Percentiles rank a stretch among this genome's conserved stretches.
Conservation (phyloP, 2,113 vertebrate species). For the Lanius ludovicianus region DNA sequence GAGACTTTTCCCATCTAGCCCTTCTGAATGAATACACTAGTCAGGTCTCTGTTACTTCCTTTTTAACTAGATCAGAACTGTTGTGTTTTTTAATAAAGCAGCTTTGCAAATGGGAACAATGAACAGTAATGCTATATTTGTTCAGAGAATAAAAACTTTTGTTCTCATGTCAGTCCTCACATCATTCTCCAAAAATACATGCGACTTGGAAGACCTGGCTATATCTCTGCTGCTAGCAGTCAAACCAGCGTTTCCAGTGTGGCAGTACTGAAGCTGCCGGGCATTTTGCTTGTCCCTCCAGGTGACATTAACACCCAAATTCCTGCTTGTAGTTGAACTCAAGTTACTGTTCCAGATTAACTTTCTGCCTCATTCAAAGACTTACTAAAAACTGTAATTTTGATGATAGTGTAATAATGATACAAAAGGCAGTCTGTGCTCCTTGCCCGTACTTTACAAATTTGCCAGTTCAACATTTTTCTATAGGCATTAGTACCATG, state of each 20-base stretch:
- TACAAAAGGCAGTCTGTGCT: background rate
- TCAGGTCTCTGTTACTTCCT: background rate
- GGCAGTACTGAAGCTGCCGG: background rate
- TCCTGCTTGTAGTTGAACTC: background rate
- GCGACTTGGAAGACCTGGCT: background rate
- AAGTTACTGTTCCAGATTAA: background rate
- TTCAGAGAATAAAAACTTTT: background rate
- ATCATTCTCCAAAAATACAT: background rate
- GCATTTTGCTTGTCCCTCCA: background rate
- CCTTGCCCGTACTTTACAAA: background rate
- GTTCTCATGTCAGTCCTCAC: background rate
- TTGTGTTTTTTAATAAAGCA: background rate
- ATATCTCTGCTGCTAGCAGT: background rate
- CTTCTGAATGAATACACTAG: background rate
- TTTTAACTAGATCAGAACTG: background rate
- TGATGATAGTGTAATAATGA: background rate
- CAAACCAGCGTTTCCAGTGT: background rate
- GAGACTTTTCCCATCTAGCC: background rate
- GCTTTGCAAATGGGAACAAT: background rate
- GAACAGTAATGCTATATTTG: background rate
- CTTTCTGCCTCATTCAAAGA: background rate
- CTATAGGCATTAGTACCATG: fast-evolving
- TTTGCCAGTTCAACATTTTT: background rate
- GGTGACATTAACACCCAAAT: background rate
- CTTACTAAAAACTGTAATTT: background rate